Base-by-base conservation (phyloP, 2,797 vertebrate species). In the Peromyscus melanophrys region DNA sequence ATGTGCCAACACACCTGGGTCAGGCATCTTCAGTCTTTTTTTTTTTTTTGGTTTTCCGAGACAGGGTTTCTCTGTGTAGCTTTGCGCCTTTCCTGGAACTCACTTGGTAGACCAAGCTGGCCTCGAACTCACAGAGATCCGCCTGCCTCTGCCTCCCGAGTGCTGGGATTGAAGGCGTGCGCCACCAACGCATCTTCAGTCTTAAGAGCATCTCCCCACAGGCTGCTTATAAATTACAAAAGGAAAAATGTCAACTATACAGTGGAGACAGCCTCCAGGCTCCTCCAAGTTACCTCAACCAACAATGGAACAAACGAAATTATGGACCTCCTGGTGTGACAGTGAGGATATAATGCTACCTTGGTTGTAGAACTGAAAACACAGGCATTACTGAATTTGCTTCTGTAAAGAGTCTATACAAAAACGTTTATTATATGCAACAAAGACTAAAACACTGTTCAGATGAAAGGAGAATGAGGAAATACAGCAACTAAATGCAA, bases 341-440 rank as follows among this genome's bases (percentile, higher is more conserved):
- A 96, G 37, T 76, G 55, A 89, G 49, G 29, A 89, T 34, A 86
- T 16, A 67, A 61, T 37, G 67, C 19, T 43, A 93, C 43, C 76
- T 89, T 63, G 63, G 23, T 65, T 25, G 14, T 12, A 2, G 43
- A 55, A 75, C 7, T 84, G 9, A 21, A 92, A 89, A 96, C 76
- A 91, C 27, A 96, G 17, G 69, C 75, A 93, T 65, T 92, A 86
- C 52, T 93, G 89, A 96, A 90, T 90, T 95, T 92, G 25, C 37
- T 80, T 93, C 67, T 80, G 23, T 13, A 89, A 96, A n/a, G 29
- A 49, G 13, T 21, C 34, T 92, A 90, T 75, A 78, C 4, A 82
- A 92, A 95, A 89, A 93, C 27, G 25, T 78, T 67, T 75, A 43
- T 43, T 73, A 92, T 17, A 69, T 76, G 94, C 92, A 90, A 91